Evolutionary conservation across 2,888 invertebrate genomes (phyloP), one percentile per base, ranked within the genome.

Genomic region (Tetheella fluctuosa): DNA sequence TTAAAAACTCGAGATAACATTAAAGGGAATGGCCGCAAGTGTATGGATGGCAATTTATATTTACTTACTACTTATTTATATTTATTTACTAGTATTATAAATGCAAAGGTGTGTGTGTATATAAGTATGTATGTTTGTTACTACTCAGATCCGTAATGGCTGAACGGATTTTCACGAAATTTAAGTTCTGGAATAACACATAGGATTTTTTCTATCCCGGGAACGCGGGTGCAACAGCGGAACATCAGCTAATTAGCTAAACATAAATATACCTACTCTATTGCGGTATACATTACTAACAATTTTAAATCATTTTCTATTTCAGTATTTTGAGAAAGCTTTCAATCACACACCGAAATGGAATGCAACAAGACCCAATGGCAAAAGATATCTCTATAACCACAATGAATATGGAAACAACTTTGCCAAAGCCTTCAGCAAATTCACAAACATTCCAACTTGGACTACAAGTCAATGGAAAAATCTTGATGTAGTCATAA

Each of bases 381-480:
- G 69, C 79, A 73, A 81, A 15, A 73, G 63, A 57, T 85, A 95
- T 75, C 73, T 94, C 1, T 82, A 88, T 62, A 79, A 82, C 1
- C 95, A 95, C 76, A 95, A 95, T 70, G 78, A 86, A 57, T 96
- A 95, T 69, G 95, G 95, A 0, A 88, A 92, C 58, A 71, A 87
- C 58, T 91, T 94, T 68, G 75, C 85, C 0, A 81, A 71, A 1
- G 83, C 88, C 13, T 77, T 91, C 28, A 64, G 69, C 42, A 77
- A 70, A 20, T 63, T 86, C 1, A 80, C 80, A 4, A 69, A 78
- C 0, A 58, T 76, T 8, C 80, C 85, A 17, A 75, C 77, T 3
- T 81, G 80, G 69, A 78, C 87, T 0, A 80, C 83, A 7, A 91
- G 86, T 61, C 86, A 83, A 61, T 86, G 86, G 83, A 81, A 90